Base-by-base conservation (phyloP, 2,797 vertebrate genomes). In the Philypnodon macrostomus region DNA sequence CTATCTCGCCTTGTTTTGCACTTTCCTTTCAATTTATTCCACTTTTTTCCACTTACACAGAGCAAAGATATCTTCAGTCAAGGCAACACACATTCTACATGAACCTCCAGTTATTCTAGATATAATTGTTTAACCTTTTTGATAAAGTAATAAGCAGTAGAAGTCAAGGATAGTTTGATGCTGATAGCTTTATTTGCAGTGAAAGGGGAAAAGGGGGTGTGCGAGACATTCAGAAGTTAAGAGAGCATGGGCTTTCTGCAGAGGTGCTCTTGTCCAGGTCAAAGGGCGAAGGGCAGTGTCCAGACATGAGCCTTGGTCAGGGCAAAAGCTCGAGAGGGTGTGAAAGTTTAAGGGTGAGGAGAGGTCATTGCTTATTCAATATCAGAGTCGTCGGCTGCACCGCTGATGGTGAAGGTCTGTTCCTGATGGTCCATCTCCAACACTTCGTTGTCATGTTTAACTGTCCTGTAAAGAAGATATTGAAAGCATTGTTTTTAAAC, bases 181-280 rank as follows among this genome's bases (percentile, higher is more conserved):
- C 85, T 88, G 70, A 84, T 67, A 77, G 77, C 77, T 89, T 90
- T 89, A 90, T 90, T 90, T 80, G 67, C 13, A 45, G 51, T 49
- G 67, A 55, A 14, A 47, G 24, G 60, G 26, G 53, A 56, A 64
- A 35, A 70, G 48, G 35, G 58, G 57, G 53, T 12, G 62, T 52
- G 63, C 31, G 45, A 67, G 45, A 42, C 47, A 54, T 46, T 80
- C 65, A 77, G 34, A 48, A 41, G 62, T 79, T 48, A 32, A 54
- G 49, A 50, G 58, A 63, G 59, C 46, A 42, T 47, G 50, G 47
- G 58, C 15, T 67, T 35, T 58, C 5, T 27, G 35, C 38, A 53
- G 53, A 48, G 75, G 71, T 68, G 59, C 53, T 60, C 66, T 64
- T 79, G 70, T 81, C 72, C 62, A 59, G 84, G 75, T 53, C 75